Evolutionary conservation across 2,113 vertebrate genomes (phyloP), one percentile per base, ranked within the genome.

Genomic region (Chaetura pelagica): DNA sequence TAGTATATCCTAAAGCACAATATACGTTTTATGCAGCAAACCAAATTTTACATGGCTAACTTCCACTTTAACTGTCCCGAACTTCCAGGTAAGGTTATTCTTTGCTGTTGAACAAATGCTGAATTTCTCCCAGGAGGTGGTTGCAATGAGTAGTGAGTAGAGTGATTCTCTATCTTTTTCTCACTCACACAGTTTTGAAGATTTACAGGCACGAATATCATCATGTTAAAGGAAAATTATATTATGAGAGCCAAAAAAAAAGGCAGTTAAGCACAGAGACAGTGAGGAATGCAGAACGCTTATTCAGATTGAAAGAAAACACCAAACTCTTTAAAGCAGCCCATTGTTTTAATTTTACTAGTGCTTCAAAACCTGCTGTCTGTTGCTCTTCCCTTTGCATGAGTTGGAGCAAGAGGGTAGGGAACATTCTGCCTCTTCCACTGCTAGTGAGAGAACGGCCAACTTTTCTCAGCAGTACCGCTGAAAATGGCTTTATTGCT

Each of bases 61-160:
- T 95, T 94, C 40, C n/a, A 90, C 58, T 80, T 94, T 88, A 96
- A 93, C 94, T 96, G 74, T 93, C 49, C 76, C 73, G 79, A 94
- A 88, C 88, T 96, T 94, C 49, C 83, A 81, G 64, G 68, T 87
- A 93, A 90, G 90, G 93, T 94, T 96, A 95, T 95, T 87, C 90
- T 92, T 93, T 94, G 88, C 92, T 89, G 79, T 55, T 93, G 83
- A 93, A 90, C 63, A 92, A 96, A 91, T 84, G 84, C 77, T 89
- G 89, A 92, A 95, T 95, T 94, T 97, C 62, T 95, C 89, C 95
- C 95, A 51, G 85, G 93, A 95, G 93, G 69, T 91, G 74, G 69
- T 32, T 94, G 81, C 87, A 81, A 84, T 32, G 89, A 94, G 68
- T 51, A 88, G 87, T 4, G n/a, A n/a, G n/a, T n/a, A n/a, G n/a